Evolutionary conservation across 2,113 vertebrate species (phyloP), one percentile per base, ranked within the genome.

Genomic region (Struthidea cinerea): DNA sequence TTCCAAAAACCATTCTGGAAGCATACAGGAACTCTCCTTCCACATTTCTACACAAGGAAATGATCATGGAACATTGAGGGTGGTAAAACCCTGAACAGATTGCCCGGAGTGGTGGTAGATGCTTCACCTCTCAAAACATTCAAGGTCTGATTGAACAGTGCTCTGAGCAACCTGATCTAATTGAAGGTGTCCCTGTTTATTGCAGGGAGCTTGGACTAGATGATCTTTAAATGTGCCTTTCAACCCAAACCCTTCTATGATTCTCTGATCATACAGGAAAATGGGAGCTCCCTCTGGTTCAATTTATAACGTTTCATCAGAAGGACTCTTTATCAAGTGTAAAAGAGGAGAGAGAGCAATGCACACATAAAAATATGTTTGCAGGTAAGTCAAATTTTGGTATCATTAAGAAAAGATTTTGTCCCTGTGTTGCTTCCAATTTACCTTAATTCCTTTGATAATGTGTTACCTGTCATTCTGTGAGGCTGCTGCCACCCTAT

Each of bases 341-440:
- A 1, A 49, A 27, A 52, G 20, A 61, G 22, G 37, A 32, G 17
- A 37, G 13, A 78, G 7, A 47, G 3, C 6, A 65, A 39, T 49
- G 7, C 3, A 70, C 50, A 65, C 77, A 65, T 53, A 65, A 78
- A 78, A 83, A 10, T 5, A 16, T 17, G 2, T 44, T 53, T 47
- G 5, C 10, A 52, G 33, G 3, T 53, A 63, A 84, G 4, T 41
- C 9, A 60, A 20, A 6, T 32, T 16, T 60, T 16, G 19, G 16
- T 52, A 39, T 6, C 10, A n/a, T 23, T 44, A 28, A 60, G 71
- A 18, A 71, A 37, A 41, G 1, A 17, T 53, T 84, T 50, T 89
- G 11, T 49, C 5, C 6, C 18, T 3, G 0, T 52, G 57, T 44
- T 6, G 0, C 3, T 69, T 90, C 32, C 11, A 77, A 33, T 76